phyloP scores from a whole-genome alignment of 2,797 vertebrate species.

The Myotis planiceps region DNA sequence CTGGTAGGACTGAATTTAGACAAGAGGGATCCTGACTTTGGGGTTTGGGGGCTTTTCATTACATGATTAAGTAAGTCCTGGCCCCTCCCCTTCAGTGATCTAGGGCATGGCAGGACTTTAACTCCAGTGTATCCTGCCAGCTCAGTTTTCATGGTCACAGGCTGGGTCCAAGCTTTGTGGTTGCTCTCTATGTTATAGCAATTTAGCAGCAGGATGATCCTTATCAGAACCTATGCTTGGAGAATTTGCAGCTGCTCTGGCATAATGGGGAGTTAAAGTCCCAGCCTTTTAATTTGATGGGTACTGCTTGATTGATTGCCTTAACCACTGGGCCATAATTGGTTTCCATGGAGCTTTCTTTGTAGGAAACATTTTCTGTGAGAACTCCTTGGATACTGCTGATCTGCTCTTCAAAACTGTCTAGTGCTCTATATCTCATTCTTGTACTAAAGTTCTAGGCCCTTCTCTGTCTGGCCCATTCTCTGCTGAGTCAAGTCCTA shows the following conservation, averaged over 20 bases:
- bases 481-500: background rate
- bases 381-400: background rate
- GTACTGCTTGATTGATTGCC: background rate
- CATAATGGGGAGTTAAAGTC: background rate
- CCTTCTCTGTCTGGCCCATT: background rate
- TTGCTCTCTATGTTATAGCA: background rate
- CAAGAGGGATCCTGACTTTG: background rate
- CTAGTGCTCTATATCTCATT: background rate
- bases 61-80: background rate
- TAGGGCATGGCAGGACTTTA: background rate
- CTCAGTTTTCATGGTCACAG: background rate
- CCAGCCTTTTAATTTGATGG: background rate
- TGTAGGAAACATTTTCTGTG: constrained; percentile 17
- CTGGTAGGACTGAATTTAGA: background rate
- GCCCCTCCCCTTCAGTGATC: background rate
- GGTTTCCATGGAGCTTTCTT: constrained; percentile 7
- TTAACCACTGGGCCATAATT: background rate
- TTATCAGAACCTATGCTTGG: background rate
- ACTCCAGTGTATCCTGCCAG: background rate
- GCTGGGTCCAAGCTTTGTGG: background rate
- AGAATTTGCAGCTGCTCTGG: background rate
- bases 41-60: background rate
- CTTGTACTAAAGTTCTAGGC: background rate
- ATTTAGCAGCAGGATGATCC: background rate
- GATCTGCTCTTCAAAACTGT: background rate